Evolutionary conservation across 1,140 invertebrate species (phyloP), one percentile per base, ranked within the genome.

Genomic region (Pachyrhynchus sulphureomaculatus): DNA sequence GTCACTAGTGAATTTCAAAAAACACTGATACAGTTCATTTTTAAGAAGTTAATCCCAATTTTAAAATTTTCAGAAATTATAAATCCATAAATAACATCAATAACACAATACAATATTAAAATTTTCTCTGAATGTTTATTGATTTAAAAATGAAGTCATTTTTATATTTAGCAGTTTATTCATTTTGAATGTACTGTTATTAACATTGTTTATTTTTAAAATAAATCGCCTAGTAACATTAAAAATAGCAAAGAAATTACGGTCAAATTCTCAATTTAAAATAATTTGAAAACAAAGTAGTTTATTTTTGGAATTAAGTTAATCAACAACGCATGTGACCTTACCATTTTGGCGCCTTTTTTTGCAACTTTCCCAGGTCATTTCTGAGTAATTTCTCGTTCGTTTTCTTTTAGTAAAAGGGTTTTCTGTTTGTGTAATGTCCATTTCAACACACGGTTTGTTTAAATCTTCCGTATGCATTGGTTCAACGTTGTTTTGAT

Each of bases 321-420:
- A n/a, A n/a, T n/a, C n/a, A n/a, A n/a, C n/a, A n/a, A n/a, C n/a
- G 12, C 8, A 15, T 48, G 6, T 24, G 18, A 48, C 6, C 36
- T 70, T 54, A 71, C 70, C 68, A 54, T 56, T 62, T 65, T 69
- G 56, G 49, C 70, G 70, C 68, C 62, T 60, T 53, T 69, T 68
- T 65, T 71, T 71, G 33, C 65, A 69, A 23, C 47, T 55, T 1
- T 34, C 4, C 10, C 24, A 32, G 34, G 12, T 13, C 12, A 65
- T 47, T 15, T 49, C 39, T 23, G 26, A 20, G 17, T 59, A 23
- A 3, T 64, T 55, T 52, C 57, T 62, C n/a, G 34, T 29, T 20
- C 69, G 62, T 65, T 71, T 71, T 49, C 67, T 51, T 26, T 62
- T 67, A 29, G 13, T 49, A 12, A 42, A 41, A n/a, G 13, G 10